Conservation (phyloP, 2,888 invertebrate species). For the Phymatocera aterrima region DNA sequence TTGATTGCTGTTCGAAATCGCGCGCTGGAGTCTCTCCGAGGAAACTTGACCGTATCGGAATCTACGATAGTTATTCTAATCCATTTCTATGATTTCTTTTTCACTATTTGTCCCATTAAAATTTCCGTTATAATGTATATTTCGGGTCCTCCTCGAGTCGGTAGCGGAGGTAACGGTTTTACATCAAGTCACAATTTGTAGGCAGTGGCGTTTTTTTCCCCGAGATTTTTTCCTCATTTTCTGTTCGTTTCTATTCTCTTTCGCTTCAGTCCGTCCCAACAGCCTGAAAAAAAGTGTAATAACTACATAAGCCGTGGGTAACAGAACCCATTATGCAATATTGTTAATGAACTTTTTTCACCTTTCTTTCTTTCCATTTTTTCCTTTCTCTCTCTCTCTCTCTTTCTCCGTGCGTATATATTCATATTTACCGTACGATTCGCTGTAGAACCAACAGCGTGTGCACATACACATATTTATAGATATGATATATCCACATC, state of each 20-base stretch:
- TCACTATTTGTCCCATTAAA: too few species aligned
- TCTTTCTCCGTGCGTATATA: neutral
- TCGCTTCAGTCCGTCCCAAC: neutral
- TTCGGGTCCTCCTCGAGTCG: too few species aligned
- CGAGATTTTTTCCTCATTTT: too few species aligned
- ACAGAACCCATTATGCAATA: constrained; percentile 8
- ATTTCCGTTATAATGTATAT: neutral
- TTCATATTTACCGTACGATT: constrained; percentile 34
- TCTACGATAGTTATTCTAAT: too few species aligned
- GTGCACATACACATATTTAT: too few species aligned
- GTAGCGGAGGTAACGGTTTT: neutral
- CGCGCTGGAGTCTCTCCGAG: too few species aligned
- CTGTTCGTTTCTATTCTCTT: too few species aligned
- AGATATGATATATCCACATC: too few species aligned
- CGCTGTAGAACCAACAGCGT: constrained; percentile 15
- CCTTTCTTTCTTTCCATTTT: neutral
- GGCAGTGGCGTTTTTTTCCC: neutral
- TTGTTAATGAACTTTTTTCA: neutral
- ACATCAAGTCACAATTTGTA: neutral
- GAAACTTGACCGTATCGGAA: too few species aligned
- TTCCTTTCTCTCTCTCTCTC: neutral
- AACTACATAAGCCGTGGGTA: neutral
- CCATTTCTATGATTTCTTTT: too few species aligned
- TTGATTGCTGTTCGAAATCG: too few species aligned
- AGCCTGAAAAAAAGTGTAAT: neutral